Evolutionary conservation across 2,888 invertebrate species (phyloP).

Genomic region (Caenorhabditis virilis): DNA sequence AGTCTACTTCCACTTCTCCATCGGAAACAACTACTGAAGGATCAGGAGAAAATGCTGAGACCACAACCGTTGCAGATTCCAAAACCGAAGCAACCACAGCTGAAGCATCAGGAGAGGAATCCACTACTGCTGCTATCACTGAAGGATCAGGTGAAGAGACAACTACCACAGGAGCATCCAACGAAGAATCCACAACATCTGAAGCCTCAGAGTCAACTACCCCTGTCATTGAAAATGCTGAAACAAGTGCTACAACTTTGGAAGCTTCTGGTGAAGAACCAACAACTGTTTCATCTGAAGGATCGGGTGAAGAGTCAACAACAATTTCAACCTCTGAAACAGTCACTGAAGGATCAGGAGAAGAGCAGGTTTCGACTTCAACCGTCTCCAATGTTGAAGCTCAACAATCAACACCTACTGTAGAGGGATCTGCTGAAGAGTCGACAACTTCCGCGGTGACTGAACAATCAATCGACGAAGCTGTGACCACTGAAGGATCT

Average conservation of each 20-base stretch:
- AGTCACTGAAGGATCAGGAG: constrained; percentile 14
- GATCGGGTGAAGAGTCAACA: constrained; percentile 14
- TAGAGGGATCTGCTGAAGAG: constrained; percentile 8
- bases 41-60: constrained; percentile 14
- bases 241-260: background rate
- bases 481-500: background rate
- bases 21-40: too few species aligned
- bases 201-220: too few species aligned
- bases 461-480: constrained; percentile 10
- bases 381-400: constrained; percentile 3
- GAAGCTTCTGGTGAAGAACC: too few species aligned
- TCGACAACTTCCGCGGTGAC: constrained; percentile 20
- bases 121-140: constrained; percentile 9
- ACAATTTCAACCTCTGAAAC: constrained; percentile 6
- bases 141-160: constrained; percentile 21
- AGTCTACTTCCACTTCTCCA: too few species aligned
- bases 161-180: too few species aligned
- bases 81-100: too few species aligned
- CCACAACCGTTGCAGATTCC: constrained; percentile 5
- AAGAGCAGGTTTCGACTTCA: constrained; percentile 15
- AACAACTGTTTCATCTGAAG: constrained; percentile 5
- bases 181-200: too few species aligned
- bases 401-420: constrained; percentile 13
- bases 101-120: constrained; percentile 17
- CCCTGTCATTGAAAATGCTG: too few species aligned